These are phyloP conservation scores for Trialeurodes vaporariorum DNA, from an alignment of 1,140 invertebrate genomes.

Conservation along the genomic window DNA sequence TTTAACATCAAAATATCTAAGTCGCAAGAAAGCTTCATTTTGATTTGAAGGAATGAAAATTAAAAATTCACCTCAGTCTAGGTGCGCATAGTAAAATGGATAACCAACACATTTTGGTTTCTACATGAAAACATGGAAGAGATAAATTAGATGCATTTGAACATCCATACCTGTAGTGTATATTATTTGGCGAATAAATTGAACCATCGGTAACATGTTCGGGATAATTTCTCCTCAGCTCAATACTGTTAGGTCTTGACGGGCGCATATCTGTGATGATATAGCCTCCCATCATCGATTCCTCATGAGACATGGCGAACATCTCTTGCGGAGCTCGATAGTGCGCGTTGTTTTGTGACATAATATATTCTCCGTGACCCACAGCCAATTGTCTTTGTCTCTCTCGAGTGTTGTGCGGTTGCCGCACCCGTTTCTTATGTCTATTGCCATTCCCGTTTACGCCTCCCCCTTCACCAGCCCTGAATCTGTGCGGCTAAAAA, in stretches of 20 bases:
- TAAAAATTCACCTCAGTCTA: no score
- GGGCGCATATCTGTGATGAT: conserved; percentile 43
- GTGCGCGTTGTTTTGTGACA: conserved; percentile 36
- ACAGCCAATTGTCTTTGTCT: conserved; percentile 68
- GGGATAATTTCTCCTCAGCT: conserved; percentile 52
- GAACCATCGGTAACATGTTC: conserved; percentile 25
- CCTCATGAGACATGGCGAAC: conserved; percentile 12
- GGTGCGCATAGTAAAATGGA: no score
- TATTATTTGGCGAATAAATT: conserved; percentile 24
- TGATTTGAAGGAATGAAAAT: no score
- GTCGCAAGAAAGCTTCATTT: no score
- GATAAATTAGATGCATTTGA: no score
- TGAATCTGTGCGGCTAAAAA: conserved; percentile 40
- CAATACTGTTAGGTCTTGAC: conserved; percentile 61
- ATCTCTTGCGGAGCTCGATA: conserved; percentile 40
- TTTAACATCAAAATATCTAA: no score
- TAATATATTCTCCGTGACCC: conserved; percentile 75
- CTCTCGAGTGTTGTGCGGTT: conserved; percentile 76
- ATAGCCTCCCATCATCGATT: conserved; percentile 29
- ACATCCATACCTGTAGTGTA: conserved; percentile 8
- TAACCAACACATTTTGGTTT: no score
- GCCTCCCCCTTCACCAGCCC: conserved; percentile 22
- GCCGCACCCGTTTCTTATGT: conserved; percentile 68
- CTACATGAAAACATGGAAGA: no score
- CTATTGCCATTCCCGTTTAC: conserved; percentile 43